Evolutionary conservation across 2,888 invertebrate species (phyloP).

Genomic region (Clanis bilineata): DNA sequence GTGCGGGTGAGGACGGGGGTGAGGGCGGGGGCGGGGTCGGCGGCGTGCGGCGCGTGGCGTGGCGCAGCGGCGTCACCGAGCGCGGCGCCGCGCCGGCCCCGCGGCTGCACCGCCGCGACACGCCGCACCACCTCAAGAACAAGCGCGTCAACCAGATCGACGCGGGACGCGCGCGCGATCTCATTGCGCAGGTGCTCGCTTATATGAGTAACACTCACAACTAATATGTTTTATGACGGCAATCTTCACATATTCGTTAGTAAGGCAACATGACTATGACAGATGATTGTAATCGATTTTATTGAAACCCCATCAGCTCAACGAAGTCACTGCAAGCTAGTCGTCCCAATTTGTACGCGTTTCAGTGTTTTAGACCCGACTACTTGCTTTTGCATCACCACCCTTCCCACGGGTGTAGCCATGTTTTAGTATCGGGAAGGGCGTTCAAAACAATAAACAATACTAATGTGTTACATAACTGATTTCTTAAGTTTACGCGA

Average conservation of each 20-base stretch:
- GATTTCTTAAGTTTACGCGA: no score
- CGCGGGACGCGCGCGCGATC: conserved; percentile 66
- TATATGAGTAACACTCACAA: no score
- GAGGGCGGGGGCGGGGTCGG: conserved; percentile 54
- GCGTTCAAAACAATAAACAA: no score
- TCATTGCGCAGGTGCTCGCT: conserved; percentile 74
- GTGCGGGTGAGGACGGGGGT: conserved; percentile 51
- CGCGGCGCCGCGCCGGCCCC: conserved; percentile 54
- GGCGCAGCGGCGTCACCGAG: conserved; percentile 67
- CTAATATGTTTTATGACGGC: background rate
- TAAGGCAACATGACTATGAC: background rate
- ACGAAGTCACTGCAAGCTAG: no score
- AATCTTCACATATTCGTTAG: conserved; percentile 1
- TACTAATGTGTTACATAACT: no score
- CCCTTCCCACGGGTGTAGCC: no score
- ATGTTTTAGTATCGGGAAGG: no score
- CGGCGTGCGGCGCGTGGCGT: conserved; percentile 75
- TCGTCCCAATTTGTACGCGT: no score
- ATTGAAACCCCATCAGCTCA: no score
- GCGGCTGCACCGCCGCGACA: conserved; percentile 94
- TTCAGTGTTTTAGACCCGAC: no score
- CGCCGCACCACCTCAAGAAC: conserved; percentile 99
- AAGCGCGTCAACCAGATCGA: conserved; percentile 89
- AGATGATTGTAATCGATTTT: background rate
- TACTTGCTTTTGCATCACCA: no score